Percentiles rank a stretch among this genome's conserved stretches.
phyloP scores from a whole-genome alignment of 2,797 vertebrate species.

The Aldrovandia affinis region DNA sequence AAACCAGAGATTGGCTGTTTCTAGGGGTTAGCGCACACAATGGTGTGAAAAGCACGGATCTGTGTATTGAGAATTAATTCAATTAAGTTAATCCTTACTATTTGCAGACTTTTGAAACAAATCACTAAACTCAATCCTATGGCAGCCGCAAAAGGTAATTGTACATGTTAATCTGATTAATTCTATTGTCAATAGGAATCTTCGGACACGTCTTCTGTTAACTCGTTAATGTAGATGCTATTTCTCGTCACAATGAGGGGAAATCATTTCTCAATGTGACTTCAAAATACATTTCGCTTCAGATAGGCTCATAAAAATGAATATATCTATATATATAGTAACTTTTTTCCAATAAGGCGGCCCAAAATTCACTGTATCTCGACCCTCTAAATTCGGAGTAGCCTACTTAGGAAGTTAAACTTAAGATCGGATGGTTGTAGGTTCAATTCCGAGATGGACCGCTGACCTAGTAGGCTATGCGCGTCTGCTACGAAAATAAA shows the following conservation, averaged over 20 bases:
- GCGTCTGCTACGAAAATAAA: not conserved
- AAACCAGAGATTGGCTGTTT: slow-evolving; percentile 74
- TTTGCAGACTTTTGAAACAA: slow-evolving; percentile 68
- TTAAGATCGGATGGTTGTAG: not conserved
- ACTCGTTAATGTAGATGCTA: slow-evolving; percentile 57
- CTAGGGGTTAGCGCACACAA: slow-evolving; percentile 60
- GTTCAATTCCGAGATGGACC: not conserved
- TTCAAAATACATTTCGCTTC: not conserved
- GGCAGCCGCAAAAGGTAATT: slow-evolving; percentile 68
- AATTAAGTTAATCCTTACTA: slow-evolving; percentile 89
- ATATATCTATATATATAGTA: no score
- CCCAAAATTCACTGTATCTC: no score
- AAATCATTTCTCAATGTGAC: not conserved
- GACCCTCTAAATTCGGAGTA: no score
- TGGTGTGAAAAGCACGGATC: slow-evolving; percentile 66
- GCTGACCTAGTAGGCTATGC: not conserved
- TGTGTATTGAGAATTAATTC: slow-evolving; percentile 94
- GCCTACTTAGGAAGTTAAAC: not conserved
- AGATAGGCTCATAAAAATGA: no score
- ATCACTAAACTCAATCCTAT: slow-evolving; percentile 54
- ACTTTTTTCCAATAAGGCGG: no score
- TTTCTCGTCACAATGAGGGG: slow-evolving; percentile 37
- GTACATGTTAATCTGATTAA: slow-evolving; percentile 84
- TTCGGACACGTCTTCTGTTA: slow-evolving; percentile 59
- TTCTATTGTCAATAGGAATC: slow-evolving; percentile 68